Conservation (phyloP, 2,888 invertebrate genomes). For the Dorcus parallelipipedus region DNA sequence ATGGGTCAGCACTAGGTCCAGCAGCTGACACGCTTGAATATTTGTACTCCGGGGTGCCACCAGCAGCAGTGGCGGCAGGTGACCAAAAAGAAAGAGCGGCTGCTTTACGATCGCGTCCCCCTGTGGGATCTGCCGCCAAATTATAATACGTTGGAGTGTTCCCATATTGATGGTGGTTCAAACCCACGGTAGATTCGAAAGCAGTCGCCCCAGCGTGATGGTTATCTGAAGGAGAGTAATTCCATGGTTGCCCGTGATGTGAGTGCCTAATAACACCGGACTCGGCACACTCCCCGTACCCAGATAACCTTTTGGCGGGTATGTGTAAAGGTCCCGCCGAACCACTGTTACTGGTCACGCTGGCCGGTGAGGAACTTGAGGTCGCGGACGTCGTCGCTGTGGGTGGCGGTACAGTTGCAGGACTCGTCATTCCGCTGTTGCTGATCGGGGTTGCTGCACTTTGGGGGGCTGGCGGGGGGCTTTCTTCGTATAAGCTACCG, state of each 20-base stretch:
- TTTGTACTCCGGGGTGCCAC: constrained; percentile 60
- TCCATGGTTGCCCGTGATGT: constrained; percentile 65
- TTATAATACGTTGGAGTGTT: constrained; percentile 73
- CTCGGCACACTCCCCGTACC: constrained; percentile 55
- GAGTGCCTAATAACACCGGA: constrained; percentile 76
- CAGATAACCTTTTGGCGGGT: constrained; percentile 74
- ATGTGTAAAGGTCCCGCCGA: constrained; percentile 81
- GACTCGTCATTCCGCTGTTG: constrained; percentile 54
- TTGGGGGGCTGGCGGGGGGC: constrained; percentile 57
- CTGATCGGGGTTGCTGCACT: constrained; percentile 52
- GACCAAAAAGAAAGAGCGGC: constrained; percentile 66
- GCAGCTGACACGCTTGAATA: constrained; percentile 52
- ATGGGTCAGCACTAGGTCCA: constrained; percentile 52
- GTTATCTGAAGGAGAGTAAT: constrained; percentile 64
- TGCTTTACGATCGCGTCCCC: constrained; percentile 59
- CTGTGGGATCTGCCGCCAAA: constrained; percentile 62
- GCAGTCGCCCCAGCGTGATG: constrained; percentile 52
- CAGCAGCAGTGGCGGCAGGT: constrained; percentile 56
- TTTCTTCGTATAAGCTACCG: constrained; percentile 76
- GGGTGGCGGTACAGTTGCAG: constrained; percentile 50
- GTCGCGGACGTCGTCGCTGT: constrained; percentile 68
- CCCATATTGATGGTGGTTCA: constrained; percentile 65
- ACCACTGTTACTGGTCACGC: constrained; percentile 62
- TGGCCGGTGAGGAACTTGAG: constrained; percentile 58
- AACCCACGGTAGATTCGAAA: constrained; percentile 59